Conservation (phyloP, 1,140 invertebrate genomes). For the Eupristina koningsbergeri region DNA sequence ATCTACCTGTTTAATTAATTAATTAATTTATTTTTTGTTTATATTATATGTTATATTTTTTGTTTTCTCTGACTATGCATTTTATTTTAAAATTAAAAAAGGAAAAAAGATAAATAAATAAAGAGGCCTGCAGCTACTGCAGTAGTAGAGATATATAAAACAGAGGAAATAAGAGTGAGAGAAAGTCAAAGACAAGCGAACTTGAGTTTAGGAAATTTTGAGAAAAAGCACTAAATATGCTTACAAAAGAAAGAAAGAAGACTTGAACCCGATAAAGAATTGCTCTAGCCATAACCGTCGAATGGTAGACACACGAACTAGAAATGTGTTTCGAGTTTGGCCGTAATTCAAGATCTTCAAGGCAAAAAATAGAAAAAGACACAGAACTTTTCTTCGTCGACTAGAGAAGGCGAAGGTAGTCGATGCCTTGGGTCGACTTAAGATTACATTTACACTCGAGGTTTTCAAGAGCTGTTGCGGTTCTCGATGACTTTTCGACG, state of each 20-base stretch:
- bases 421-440: constrained; percentile 52
- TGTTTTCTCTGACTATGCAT: neutral
- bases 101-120: neutral
- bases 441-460: constrained; percentile 53
- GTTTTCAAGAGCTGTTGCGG: neutral
- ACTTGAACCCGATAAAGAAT: constrained; percentile 45
- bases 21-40: no score
- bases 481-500: neutral
- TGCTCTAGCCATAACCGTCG: constrained; percentile 37
- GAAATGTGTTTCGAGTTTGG: constrained; percentile 54
- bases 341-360: constrained; percentile 53
- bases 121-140: neutral
- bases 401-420: constrained; percentile 51
- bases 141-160: neutral
- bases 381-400: constrained; percentile 29
- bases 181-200: no score
- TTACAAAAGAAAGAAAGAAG: neutral
- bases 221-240: neutral
- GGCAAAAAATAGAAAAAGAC: constrained; percentile 37
- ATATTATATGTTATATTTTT: constrained; percentile 41
- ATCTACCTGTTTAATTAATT: constrained; percentile 36
- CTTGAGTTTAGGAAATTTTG: neutral
- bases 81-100: neutral
- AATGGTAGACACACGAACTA: constrained; percentile 32
- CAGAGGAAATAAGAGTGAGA: neutral